Base-by-base conservation (phyloP, 2,113 vertebrate genomes). In the Calyptommatus sinebrachiatus region DNA sequence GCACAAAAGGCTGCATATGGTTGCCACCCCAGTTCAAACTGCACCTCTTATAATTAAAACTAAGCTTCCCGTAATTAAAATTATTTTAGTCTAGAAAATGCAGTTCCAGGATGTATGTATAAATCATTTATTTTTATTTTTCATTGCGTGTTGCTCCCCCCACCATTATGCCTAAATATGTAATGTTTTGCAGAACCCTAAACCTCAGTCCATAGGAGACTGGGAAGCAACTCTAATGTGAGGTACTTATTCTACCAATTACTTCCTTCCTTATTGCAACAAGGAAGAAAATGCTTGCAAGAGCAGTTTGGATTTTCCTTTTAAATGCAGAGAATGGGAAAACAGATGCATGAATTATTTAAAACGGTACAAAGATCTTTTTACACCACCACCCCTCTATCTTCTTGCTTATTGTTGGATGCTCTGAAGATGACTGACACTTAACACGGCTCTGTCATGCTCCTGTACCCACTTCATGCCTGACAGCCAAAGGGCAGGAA, bases 281-380 rank as follows among this genome's bases (percentile, higher is more conserved):
- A 70, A 76, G 72, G 29, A 85, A 87, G 79, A 80, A 86, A 83
- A 35, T 65, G 87, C 90, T 93, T 82, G 76, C 87, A 89, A 89
- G 89, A 89, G 85, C 82, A 80, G 88, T 85, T 88, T 90, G 83
- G 86, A 80, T 77, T 81, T 87, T 92, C 86, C 85, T 92, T 89
- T 89, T 88, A 91, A 90, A 90, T 85, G 89, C 89, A 88, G 80
- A 84, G 90, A 88, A 89, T 63, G 91, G 81, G 81, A 85, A 90
- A 92, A 91, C 31, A 92, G 85, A 89, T 83, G 81, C 85, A 94
- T 94, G 89, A 94, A 95, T 94, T 93, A 95, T 92, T 94, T 88
- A 93, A 88, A 84, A 79, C 85, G 68, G 79, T 85, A 89, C 61
- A 50, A 82, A 73, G 62, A 85, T 90, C 83, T 86, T 67, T 87